A percentile compares a stretch with the other conserved stretches of the same genome.
Conservation (phyloP, 2,113 vertebrate species). For the Syrrhaptes paradoxus region DNA sequence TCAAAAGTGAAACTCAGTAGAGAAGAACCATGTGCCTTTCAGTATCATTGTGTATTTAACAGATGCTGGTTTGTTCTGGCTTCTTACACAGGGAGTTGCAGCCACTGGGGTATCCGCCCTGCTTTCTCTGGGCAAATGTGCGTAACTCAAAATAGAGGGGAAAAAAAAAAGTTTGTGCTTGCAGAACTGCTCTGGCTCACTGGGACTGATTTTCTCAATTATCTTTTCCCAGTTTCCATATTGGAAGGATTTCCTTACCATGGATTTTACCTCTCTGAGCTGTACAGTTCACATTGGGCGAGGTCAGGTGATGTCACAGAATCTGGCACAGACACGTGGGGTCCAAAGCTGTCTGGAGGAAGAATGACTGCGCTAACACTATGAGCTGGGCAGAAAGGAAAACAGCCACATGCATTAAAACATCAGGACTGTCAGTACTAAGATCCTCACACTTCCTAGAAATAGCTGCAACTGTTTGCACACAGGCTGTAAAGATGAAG, state of each 20-base stretch:
- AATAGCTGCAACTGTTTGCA: neutral
- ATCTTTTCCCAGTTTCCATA: neutral
- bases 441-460: neutral
- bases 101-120: neutral
- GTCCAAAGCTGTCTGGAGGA: neutral
- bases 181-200: neutral
- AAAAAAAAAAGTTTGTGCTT: neutral
- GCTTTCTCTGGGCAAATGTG: neutral
- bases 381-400: neutral
- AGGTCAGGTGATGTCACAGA: neutral
- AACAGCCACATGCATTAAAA: neutral
- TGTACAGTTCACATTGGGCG: neutral
- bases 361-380: neutral
- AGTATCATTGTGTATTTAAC: neutral
- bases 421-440: accelerated
- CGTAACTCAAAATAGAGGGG: accelerated
- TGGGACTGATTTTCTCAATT: neutral
- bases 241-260: neutral
- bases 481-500: neutral
- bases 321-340: neutral
- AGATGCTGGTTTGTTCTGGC: neutral
- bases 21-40: neutral
- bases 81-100: neutral
- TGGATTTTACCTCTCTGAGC: neutral
- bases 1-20: neutral